Evolutionary conservation across 1,140 invertebrate species (phyloP), one percentile per base, ranked within the genome.

Genomic region (Sinella curviseta): DNA sequence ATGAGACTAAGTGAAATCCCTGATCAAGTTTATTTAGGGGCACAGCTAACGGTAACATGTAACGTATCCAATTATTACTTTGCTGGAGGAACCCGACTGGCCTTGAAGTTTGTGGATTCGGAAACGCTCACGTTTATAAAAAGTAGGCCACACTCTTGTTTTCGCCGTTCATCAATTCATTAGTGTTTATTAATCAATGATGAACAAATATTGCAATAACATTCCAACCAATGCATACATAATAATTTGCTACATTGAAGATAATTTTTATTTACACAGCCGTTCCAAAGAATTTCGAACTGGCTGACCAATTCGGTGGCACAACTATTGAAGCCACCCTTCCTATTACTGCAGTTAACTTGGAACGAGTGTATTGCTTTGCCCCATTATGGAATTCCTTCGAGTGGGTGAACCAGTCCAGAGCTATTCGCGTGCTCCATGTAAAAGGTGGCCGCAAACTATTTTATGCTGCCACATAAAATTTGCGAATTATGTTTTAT

Each of bases 331-430:
- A 79, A 54, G 74, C 35, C 1, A 67, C 28, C 20, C 65, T 76
- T 70, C 34, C 78, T 8, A 77, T 77, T 17, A 48, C 55, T 26
- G 34, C 55, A 12, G 35, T 24, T 17, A 60, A 30, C 20, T 31
- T 79, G 3, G 74, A 79, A 54, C 24, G 35, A 55, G 48, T 79
- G 20, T 79, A 79, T 67, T 79, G 78, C 60, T 76, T 79, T 73
- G 78, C 78, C 35, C 78, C 78, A 33, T 28, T 77, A 0, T 79
- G 78, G 78, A 79, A 79, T 34, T 76, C 74, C 0, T 76, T 70
- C 35, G 55, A 36, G n/a, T 79, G 78, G 78, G 34, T 54, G 28
- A 79, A 79, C 35, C 74, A 79, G 54, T 79, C 78, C 3, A 26
- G 26, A 31, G 33, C 55, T 26, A 54, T 79, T 31, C 55, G 28